Evolutionary conservation across 2,797 vertebrate species (phyloP).

Genomic region (Acropternis orthonyx): DNA sequence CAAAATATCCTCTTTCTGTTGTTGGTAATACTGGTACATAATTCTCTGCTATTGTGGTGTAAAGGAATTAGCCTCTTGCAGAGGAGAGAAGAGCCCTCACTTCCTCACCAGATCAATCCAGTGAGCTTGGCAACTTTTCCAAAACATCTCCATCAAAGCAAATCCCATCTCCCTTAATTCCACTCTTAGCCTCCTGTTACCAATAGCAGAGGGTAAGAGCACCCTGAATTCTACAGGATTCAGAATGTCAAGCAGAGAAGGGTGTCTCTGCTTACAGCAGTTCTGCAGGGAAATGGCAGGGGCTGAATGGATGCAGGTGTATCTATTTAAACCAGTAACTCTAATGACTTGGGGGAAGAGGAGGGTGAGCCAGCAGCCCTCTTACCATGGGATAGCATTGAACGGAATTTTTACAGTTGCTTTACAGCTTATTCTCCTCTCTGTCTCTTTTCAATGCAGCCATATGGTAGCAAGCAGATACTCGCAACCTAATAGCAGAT

Average conservation of each 20-base stretch:
- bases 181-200: not conserved
- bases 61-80: constrained; percentile 18
- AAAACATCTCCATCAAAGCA: constrained; percentile 16
- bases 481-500: not conserved
- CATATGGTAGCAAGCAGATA: constrained; percentile 6
- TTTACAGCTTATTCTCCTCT: constrained; percentile 30
- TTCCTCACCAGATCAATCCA: not conserved
- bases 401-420: constrained; percentile 1
- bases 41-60: not conserved
- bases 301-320: not conserved
- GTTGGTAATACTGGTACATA: not conserved
- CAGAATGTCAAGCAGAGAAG: not conserved
- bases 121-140: constrained; percentile 1
- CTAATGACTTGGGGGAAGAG: not conserved
- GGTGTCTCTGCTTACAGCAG: not conserved
- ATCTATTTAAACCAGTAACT: not conserved
- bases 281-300: not conserved
- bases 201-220: not conserved
- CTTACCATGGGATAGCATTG: not conserved
- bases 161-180: not conserved
- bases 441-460: constrained; percentile 9
- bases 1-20: constrained; percentile 60
- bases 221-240: not conserved
- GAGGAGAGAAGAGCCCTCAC: not conserved
- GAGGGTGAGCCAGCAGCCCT: not conserved